Evolutionary conservation across 1,140 invertebrate genomes (phyloP).

Genomic region (Pararge aegeria): DNA sequence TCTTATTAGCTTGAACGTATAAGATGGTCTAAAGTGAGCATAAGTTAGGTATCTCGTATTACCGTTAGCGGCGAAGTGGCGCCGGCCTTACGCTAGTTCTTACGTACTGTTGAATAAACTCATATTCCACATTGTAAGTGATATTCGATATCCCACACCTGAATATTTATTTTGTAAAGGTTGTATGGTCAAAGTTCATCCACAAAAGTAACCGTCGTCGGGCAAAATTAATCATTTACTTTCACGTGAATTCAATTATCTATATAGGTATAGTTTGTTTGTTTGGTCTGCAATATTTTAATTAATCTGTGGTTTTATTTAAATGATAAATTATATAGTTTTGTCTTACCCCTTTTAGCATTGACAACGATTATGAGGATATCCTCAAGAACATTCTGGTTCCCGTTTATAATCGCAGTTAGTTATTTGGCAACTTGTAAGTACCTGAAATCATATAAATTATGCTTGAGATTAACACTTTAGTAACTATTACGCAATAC

Average conservation of each 20-base stretch:
- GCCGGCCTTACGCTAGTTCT: conserved; percentile 43
- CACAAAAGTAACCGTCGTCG: background rate
- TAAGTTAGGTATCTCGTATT: conserved; percentile 64
- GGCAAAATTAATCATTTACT: conserved; percentile 1
- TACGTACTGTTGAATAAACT: conserved; percentile 37
- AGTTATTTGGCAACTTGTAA: too few species aligned
- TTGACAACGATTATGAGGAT: too few species aligned
- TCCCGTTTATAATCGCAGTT: too few species aligned
- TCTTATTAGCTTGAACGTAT: conserved; percentile 35
- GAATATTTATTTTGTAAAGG: conserved; percentile 15
- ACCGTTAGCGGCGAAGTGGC: conserved; percentile 64
- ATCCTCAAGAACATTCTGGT: too few species aligned
- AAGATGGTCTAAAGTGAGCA: conserved; percentile 43
- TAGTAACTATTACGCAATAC: too few species aligned
- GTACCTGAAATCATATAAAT: too few species aligned
- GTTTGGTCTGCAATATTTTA: too few species aligned
- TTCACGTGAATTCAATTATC: conserved; percentile 1
- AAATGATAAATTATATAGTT: too few species aligned
- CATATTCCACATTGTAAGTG: conserved; percentile 32
- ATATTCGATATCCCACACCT: conserved; percentile 26
- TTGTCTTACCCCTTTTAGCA: too few species aligned
- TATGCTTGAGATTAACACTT: too few species aligned
- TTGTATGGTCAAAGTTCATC: conserved; percentile 25
- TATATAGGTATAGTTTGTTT: too few species aligned
- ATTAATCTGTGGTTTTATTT: too few species aligned